Conservation (phyloP, 1,140 invertebrate genomes). For the Sycophila sp. region DNA sequence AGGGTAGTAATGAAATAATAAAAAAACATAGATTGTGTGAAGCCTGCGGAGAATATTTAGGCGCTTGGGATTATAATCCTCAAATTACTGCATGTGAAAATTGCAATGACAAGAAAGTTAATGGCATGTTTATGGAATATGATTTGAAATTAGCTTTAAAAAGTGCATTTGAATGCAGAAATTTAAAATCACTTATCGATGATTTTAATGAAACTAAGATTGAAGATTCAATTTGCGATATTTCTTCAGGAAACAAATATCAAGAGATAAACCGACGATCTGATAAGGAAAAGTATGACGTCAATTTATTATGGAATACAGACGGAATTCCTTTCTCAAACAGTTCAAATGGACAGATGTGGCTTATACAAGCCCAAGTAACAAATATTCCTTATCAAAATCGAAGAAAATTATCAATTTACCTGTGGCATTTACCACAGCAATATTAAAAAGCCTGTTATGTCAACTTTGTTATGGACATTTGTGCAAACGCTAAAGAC, state of each 20-base stretch:
- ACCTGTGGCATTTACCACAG: no score
- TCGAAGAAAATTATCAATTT: no score
- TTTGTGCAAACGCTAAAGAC: constrained; percentile 3
- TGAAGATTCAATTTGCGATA: constrained; percentile 22
- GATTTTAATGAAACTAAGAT: background rate
- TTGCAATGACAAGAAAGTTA: constrained; percentile 20
- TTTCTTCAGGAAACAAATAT: constrained; percentile 26
- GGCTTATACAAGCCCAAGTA: constrained; percentile 26
- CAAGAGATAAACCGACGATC: constrained; percentile 23
- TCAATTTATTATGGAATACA: constrained; percentile 36
- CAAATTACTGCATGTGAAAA: constrained; percentile 8
- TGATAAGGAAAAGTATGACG: constrained; percentile 16
- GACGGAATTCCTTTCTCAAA: constrained; percentile 34
- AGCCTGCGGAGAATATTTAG: constrained; percentile 31
- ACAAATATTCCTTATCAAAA: constrained; percentile 25
- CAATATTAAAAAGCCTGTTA: constrained; percentile 28
- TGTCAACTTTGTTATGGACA: constrained; percentile 28
- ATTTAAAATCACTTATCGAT: constrained; percentile 21
- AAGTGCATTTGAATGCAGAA: constrained; percentile 31
- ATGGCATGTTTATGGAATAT: constrained; percentile 23
- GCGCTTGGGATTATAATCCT: background rate
- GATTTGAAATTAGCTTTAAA: constrained; percentile 33
- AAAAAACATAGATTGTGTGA: constrained; percentile 38
- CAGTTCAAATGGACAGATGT: constrained; percentile 38
- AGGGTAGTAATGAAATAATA: no score